These are phyloP conservation scores for Chrysogorgia sp. DNA, from an alignment of 92 coral and sea anemone species.

Conservation along the genomic window DNA sequence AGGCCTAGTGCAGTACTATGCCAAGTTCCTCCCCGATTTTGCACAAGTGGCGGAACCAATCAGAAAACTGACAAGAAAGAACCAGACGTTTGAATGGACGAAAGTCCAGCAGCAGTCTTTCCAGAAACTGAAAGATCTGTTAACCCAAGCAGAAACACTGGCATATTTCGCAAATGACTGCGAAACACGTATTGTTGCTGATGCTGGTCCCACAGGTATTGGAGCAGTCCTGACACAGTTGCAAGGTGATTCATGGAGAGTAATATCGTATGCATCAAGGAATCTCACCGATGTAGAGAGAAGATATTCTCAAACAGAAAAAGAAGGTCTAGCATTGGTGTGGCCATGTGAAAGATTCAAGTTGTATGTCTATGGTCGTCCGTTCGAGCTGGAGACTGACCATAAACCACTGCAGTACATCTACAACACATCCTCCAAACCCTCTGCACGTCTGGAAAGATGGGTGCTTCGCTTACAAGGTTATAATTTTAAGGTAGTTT, in stretches of 20 bases:
- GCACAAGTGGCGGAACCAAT: conserved; percentile 56
- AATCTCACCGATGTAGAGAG: conserved; percentile 49
- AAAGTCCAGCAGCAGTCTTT: conserved; percentile 53
- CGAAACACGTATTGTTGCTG: conserved; percentile 48
- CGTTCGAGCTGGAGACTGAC: conserved; percentile 53
- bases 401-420: conserved; percentile 50
- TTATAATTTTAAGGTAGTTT: conserved; percentile 42
- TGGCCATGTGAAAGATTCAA: conserved; percentile 59
- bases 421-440: conserved; percentile 41
- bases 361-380: conserved; percentile 46
- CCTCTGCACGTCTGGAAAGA: conserved; percentile 50
- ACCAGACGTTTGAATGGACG: conserved; percentile 54
- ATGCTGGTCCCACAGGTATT: conserved; percentile 62
- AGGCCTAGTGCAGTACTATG: conserved; percentile 50
- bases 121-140: conserved; percentile 54
- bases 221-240: conserved; percentile 62
- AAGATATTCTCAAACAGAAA: no score
- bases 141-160: conserved; percentile 49
- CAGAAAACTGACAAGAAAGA: conserved; percentile 52
- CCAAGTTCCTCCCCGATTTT: conserved; percentile 61
- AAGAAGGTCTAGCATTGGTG: conserved; percentile 50
- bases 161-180: conserved; percentile 60
- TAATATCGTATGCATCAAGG: conserved; percentile 47
- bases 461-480: conserved; percentile 54
- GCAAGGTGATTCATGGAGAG: conserved; percentile 56